Conservation (phyloP, 1,140 invertebrate species). For the Cotesia chilonis region DNA sequence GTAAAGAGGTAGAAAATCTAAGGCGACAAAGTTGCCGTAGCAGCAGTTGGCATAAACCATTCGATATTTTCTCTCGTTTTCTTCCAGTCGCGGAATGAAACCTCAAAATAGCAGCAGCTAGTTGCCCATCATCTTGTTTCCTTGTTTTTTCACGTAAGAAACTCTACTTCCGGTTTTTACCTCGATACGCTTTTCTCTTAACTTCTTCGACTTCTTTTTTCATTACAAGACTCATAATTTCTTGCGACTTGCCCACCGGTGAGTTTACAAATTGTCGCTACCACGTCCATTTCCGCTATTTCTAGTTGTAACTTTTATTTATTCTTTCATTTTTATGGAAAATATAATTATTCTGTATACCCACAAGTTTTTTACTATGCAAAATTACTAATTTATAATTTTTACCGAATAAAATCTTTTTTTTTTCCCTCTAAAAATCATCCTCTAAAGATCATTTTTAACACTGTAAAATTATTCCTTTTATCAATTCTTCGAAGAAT, state of each 20-base stretch:
- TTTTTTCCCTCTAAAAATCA: too few relatives aligned
- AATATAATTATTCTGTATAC: too few relatives aligned
- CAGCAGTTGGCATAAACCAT: slow-evolving; percentile 26
- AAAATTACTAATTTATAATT: too few relatives aligned
- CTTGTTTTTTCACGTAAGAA: slow-evolving; percentile 21
- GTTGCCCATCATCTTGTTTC: slow-evolving; percentile 12
- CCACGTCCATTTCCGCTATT: not conserved
- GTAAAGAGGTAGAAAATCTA: not conserved
- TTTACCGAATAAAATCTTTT: too few relatives aligned
- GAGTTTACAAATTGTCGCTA: slow-evolving; percentile 17
- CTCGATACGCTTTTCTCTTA: slow-evolving; percentile 4
- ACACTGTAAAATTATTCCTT: too few relatives aligned
- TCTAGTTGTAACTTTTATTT: too few relatives aligned
- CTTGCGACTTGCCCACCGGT: not conserved
- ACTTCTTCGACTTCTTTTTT: slow-evolving; percentile 14
- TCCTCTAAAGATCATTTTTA: too few relatives aligned
- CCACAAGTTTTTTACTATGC: too few relatives aligned
- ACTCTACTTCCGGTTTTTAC: slow-evolving; percentile 24
- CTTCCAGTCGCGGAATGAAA: not conserved
- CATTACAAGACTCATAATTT: not conserved
- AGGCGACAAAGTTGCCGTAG: not conserved
- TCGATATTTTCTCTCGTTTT: slow-evolving; percentile 24
- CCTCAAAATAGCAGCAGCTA: not conserved
- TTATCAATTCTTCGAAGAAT: too few relatives aligned
- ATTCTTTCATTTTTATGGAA: too few relatives aligned